These are phyloP conservation scores for Gymnocephalus cernua DNA, from an alignment of 2,113 vertebrate species.

Conservation along the genomic window DNA sequence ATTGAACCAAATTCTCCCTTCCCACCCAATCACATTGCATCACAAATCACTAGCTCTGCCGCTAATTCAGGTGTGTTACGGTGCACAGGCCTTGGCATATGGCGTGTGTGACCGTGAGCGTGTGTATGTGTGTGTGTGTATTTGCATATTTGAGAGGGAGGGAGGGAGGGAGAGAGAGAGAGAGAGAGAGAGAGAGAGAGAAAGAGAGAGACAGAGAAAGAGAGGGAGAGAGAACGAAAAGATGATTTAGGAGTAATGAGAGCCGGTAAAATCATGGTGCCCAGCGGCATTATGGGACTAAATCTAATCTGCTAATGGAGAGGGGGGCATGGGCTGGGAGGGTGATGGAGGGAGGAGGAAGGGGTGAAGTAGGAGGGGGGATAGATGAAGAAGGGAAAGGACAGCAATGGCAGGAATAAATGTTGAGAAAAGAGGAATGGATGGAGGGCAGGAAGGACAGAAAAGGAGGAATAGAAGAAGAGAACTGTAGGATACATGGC, in stretches of 20 bases:
- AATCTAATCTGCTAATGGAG: slow-evolving; percentile 85
- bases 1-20: slow-evolving; percentile 67
- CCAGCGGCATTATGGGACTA: slow-evolving; percentile 79
- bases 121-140: slow-evolving; percentile 19
- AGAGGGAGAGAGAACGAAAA: slow-evolving; percentile 60
- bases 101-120: slow-evolving; percentile 42
- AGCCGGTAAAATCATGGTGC: slow-evolving; percentile 79
- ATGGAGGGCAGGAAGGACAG: slow-evolving; percentile 32
- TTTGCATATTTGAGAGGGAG: slow-evolving; percentile 56
- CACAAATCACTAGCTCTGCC: slow-evolving; percentile 74
- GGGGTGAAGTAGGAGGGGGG: slow-evolving; percentile 31
- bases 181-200: neutral
- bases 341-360: slow-evolving; percentile 29
- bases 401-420: slow-evolving; percentile 31
- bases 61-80: slow-evolving; percentile 67
- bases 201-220: neutral
- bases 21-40: slow-evolving; percentile 67
- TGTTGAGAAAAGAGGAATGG: slow-evolving; percentile 41
- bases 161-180: neutral
- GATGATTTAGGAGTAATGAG: slow-evolving; percentile 81
- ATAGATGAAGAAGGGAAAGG: slow-evolving; percentile 50
- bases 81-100: slow-evolving; percentile 53
- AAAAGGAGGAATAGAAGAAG: neutral
- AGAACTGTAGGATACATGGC: neutral
- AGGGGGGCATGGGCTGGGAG: slow-evolving; percentile 49